Evolutionary conservation across 2,113 vertebrate genomes (phyloP), one percentile per base, ranked within the genome.

Genomic region (Microcebus jonahi): DNA sequence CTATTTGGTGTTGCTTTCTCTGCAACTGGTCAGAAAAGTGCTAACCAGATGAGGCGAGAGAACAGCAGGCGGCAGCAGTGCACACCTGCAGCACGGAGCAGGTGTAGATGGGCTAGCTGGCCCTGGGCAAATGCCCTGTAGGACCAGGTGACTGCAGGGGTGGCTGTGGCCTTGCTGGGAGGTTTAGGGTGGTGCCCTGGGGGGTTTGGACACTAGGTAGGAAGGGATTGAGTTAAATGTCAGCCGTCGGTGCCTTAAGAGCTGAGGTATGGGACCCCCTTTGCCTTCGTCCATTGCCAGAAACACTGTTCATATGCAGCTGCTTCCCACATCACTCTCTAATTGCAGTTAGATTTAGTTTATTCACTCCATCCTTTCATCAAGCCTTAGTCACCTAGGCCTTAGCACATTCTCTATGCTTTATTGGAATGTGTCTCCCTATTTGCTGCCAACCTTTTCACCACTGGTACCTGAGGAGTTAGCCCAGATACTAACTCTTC

Each of bases 11-110:
- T 45, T 27, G 15, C 27, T 61, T 0, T 42, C 25, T 68, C 29
- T 25, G 5, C 36, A 21, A 7, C n/a, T 15, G 23, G 82, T 48
- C 36, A 71, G 45, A 29, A 29, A 25, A 1, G 31, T 57, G 63
- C 42, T 36, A 15, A 21, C 57, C 11, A 7, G 57, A 4, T 55
- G 75, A 59, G 29, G 21, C 0, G 1, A 20, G 48, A 31, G 70
- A 14, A 0, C 5, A 29, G 1, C n/a, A 36, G 39, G 18, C 18
- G 2, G 1, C 31, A 11, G 0, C 29, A 31, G 68, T 15, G 45
- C 25, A 27, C 18, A 20, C 18, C 29, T 0, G 11, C 15, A 45
- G 48, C 20, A 21, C 50, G 9, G 23, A 73, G 87, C 77, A 45
- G 65, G 71, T 63, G 6, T 2, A 1, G 11, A 11, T 5, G 3